phyloP scores from a whole-genome alignment of 2,113 vertebrate species.

The Turnix velox region DNA sequence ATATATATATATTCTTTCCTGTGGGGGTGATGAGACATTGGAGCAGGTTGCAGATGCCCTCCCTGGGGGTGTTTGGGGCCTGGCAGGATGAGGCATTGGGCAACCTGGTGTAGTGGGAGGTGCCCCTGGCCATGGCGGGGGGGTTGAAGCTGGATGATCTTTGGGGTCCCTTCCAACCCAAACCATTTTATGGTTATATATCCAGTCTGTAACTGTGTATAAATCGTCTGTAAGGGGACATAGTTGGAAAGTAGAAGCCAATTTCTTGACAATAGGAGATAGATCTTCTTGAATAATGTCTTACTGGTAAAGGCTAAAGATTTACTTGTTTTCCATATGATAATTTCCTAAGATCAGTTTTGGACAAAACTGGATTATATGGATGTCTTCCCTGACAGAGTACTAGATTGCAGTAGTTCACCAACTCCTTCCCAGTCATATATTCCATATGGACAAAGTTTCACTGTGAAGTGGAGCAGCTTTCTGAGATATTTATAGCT shows the following conservation, averaged over 20 bases:
- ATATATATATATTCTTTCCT: no score
- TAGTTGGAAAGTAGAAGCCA: not conserved
- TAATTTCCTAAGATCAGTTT: not conserved
- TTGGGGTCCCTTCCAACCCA: no score
- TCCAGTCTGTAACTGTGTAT: not conserved
- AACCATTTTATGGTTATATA: no score
- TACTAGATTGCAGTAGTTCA: constrained; percentile 32
- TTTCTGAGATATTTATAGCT: constrained; percentile 41
- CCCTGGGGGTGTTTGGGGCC: no score
- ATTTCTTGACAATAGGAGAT: not conserved
- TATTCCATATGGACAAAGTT: constrained; percentile 55
- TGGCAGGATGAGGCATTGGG: no score
- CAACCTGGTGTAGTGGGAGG: no score
- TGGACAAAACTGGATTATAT: not conserved
- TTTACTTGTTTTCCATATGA: not conserved
- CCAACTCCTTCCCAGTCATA: constrained; percentile 40
- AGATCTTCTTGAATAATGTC: not conserved
- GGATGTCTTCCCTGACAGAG: not conserved
- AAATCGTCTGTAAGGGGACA: not conserved
- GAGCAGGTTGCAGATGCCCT: no score
- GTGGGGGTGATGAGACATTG: no score
- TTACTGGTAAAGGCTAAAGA: not conserved
- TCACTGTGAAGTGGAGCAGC: constrained; percentile 35
- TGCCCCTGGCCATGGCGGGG: no score
- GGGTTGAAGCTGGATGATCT: no score